Percentiles rank a stretch among this genome's conserved stretches.
phyloP scores from a whole-genome alignment of 2,113 vertebrate species.

The Actinemys pallida region DNA sequence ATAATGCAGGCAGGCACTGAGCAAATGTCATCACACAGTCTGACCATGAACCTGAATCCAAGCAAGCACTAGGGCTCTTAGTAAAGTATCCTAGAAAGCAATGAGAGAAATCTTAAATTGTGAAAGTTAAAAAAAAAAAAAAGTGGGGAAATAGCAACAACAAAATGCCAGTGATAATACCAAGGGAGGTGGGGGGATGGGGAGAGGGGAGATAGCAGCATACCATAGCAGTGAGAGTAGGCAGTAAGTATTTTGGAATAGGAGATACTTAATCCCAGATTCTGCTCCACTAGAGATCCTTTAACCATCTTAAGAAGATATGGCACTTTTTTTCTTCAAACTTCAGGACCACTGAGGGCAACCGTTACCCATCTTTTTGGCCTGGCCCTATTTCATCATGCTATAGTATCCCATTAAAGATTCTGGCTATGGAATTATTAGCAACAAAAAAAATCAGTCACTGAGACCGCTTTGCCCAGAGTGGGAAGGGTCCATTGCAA shows the following conservation, averaged over 20 bases:
- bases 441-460: background rate
- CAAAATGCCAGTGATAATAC: background rate
- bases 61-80: background rate
- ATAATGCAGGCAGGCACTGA: background rate
- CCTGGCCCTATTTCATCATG: background rate
- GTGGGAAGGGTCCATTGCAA: background rate
- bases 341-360: background rate
- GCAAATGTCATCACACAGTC: background rate
- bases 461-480: background rate
- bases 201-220: background rate
- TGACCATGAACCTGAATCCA: background rate
- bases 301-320: background rate
- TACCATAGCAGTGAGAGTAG: background rate
- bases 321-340: background rate
- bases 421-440: background rate
- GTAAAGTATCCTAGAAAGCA: background rate
- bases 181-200: background rate
- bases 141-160: background rate
- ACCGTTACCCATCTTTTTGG: background rate
- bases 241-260: background rate
- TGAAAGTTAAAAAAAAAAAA: background rate
- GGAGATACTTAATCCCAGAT: background rate
- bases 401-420: background rate
- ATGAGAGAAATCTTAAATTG: background rate
- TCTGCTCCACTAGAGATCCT: background rate